Evolutionary conservation across 2,888 invertebrate genomes (phyloP).

Genomic region (Netelia fuscicornis): DNA sequence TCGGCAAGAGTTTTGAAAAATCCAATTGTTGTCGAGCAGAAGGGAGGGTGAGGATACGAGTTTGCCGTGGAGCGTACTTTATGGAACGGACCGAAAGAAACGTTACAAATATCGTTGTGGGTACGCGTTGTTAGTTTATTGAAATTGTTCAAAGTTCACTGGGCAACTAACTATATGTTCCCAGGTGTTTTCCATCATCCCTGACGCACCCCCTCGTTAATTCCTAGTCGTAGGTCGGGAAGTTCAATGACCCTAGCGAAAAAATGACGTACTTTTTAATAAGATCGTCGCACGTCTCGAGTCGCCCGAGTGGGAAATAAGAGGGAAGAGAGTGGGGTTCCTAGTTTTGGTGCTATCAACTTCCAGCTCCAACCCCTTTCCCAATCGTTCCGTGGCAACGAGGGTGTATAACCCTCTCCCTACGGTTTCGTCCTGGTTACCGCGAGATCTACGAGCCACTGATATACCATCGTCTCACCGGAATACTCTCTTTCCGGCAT

Average conservation of each 20-base stretch:
- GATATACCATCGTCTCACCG: conserved; percentile 38
- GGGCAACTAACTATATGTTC: background rate
- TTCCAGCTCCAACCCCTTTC: no score
- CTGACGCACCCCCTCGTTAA: no score
- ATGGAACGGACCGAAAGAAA: background rate
- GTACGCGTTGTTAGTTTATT: background rate
- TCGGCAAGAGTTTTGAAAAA: conserved; percentile 23
- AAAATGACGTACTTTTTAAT: no score
- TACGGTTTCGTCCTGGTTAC: conserved; percentile 27
- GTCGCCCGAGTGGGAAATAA: no score
- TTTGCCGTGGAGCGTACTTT: background rate
- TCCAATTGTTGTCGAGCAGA: conserved; percentile 4
- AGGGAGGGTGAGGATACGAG: background rate
- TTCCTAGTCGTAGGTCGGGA: no score
- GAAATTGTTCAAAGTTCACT: background rate
- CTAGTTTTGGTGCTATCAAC: no score
- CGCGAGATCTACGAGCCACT: conserved; percentile 37
- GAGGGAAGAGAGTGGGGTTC: no score
- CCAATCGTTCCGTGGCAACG: no score
- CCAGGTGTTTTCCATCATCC: no score
- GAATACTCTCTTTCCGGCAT: conserved; percentile 59
- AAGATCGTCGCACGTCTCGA: no score
- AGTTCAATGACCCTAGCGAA: no score
- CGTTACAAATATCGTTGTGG: background rate
- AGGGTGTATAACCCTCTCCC: background rate